A percentile compares a stretch with the other conserved stretches of the same genome.
These are phyloP conservation scores for Megalurothrips usitatus DNA, from an alignment of 2,888 invertebrate species.

Conservation along the genomic window DNA sequence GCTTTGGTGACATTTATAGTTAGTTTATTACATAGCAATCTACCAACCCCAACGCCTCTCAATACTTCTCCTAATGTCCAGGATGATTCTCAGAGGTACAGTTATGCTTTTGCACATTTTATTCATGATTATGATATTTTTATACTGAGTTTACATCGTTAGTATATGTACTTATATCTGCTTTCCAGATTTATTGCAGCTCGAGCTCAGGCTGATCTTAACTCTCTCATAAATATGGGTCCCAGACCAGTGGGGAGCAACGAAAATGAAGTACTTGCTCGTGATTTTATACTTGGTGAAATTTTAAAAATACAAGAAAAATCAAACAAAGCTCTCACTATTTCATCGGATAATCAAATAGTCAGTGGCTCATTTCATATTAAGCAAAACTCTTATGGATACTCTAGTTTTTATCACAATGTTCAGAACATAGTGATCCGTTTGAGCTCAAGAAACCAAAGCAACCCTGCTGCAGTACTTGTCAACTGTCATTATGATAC, in stretches of 20 bases:
- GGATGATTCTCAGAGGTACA: background rate
- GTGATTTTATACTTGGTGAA: constrained; percentile 45
- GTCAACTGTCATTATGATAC: constrained; percentile 59
- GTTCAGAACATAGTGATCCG: constrained; percentile 49
- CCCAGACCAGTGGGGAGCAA: constrained; percentile 41
- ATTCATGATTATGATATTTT: background rate
- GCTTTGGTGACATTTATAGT: background rate
- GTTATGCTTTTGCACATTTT: background rate
- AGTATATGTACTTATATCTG: background rate
- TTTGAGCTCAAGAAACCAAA: constrained; percentile 43
- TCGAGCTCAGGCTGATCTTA: constrained; percentile 38
- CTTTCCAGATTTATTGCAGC: constrained; percentile 39
- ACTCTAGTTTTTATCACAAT: constrained; percentile 47
- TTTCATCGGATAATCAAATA: constrained; percentile 49
- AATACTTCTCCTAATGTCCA: background rate
- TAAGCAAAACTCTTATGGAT: constrained; percentile 47
- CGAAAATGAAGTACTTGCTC: constrained; percentile 43
- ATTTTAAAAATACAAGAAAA: constrained; percentile 43
- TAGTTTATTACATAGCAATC: background rate
- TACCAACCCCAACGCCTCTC: background rate
- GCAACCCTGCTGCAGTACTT: constrained; percentile 45
- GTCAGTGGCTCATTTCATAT: constrained; percentile 51
- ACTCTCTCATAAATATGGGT: constrained; percentile 39
- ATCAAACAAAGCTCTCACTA: constrained; percentile 39
- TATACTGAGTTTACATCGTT: background rate